phyloP scores from a whole-genome alignment of 1,140 invertebrate species.

The Archegozetes longisetosus region DNA sequence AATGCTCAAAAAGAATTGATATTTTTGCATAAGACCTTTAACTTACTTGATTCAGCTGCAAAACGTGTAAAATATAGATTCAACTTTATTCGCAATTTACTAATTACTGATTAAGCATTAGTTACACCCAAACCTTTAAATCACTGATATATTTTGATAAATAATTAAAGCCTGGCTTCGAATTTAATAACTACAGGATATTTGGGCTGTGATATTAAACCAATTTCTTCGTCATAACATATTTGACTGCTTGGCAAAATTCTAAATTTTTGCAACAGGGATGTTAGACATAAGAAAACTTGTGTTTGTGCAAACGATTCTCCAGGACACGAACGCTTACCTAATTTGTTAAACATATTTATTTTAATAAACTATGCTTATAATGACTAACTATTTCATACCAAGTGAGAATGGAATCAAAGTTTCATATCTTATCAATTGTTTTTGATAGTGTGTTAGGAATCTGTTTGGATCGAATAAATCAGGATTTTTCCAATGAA shows the following conservation, averaged over 20 bases:
- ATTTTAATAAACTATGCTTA: neutral
- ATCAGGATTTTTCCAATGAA: conserved; percentile 48
- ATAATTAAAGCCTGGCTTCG: neutral
- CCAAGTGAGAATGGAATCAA: conserved; percentile 24
- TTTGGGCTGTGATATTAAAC: neutral
- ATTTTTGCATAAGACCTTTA: too few species aligned
- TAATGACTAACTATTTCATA: neutral
- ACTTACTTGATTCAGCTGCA: too few species aligned
- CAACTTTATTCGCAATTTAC: too few species aligned
- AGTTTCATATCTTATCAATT: conserved; percentile 17
- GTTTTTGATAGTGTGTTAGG: conserved; percentile 26
- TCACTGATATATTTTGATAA: too few species aligned
- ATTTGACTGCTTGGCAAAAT: neutral
- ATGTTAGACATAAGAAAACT: conserved; percentile 61
- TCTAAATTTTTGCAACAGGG: conserved; percentile 53
- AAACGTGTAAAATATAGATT: too few species aligned
- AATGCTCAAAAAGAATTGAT: too few species aligned
- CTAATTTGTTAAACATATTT: conserved; percentile 27
- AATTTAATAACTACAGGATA: neutral
- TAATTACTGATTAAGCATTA: too few species aligned
- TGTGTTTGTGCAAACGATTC: conserved; percentile 65
- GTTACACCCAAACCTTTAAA: too few species aligned
- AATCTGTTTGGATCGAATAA: conserved; percentile 49
- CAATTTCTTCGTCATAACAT: neutral
- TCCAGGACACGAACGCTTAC: conserved; percentile 66